Evolutionary conservation across 2,113 vertebrate species (phyloP).

Genomic region (Chaenogobius annularis): DNA sequence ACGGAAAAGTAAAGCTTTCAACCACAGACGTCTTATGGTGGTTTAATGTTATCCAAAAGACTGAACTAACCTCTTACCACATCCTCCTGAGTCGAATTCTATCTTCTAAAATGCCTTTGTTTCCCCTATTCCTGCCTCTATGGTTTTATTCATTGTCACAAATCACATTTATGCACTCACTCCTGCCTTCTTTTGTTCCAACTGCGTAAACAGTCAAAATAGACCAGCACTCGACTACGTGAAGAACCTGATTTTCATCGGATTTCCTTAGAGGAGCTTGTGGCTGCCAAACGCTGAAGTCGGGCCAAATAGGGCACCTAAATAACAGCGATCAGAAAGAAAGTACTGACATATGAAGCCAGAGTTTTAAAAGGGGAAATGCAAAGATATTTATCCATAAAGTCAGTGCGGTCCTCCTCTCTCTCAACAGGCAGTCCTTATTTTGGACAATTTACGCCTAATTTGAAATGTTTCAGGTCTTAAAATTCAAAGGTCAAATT

Average conservation of each 20-base stretch:
- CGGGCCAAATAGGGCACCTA: conserved; percentile 68
- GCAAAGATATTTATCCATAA: conserved; percentile 54
- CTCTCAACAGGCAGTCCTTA: conserved; percentile 41
- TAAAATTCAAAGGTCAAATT: conserved; percentile 3
- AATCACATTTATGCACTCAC: background rate
- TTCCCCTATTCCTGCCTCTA: background rate
- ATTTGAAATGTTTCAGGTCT: conserved; percentile 40
- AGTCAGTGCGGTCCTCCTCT: conserved; percentile 64
- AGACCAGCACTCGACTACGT: conserved; percentile 32
- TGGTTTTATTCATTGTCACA: conserved; percentile 4
- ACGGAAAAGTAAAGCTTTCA: conserved; percentile 6
- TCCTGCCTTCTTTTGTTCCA: conserved; percentile 10
- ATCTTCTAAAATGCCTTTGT: conserved; percentile 6
- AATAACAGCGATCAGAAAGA: conserved; percentile 59
- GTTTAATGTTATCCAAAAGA: conserved; percentile 62
- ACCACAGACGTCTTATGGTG: conserved; percentile 61
- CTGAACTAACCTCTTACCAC: conserved; percentile 46
- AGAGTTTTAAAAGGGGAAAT: conserved; percentile 59
- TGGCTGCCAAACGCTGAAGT: conserved; percentile 61
- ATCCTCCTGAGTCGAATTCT: conserved; percentile 43
- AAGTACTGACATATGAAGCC: conserved; percentile 52
- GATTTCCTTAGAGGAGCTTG: conserved; percentile 53
- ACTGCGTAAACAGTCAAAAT: conserved; percentile 25
- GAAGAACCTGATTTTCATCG: conserved; percentile 59
- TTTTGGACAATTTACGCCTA: conserved; percentile 51